Evolutionary conservation across 2,797 vertebrate genomes (phyloP).

Genomic region (Lindbergichthys nudifrons): DNA sequence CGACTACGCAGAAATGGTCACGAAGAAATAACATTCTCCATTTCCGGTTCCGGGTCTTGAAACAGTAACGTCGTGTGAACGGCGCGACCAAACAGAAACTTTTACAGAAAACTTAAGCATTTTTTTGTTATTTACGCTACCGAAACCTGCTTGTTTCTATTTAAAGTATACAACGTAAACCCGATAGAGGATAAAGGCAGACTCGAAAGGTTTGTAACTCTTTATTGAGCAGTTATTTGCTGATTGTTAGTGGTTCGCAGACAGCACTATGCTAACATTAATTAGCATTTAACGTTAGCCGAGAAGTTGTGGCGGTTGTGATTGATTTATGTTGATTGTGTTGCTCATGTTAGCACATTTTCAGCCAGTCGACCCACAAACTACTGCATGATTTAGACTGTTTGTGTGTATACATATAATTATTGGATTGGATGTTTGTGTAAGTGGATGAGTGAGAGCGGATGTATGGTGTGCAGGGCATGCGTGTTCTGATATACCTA

Average conservation of each 20-base stretch:
- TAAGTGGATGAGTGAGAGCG: neutral
- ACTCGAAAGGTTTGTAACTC: slow-evolving; percentile 45
- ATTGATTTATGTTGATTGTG: slow-evolving; percentile 22
- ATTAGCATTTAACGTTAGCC: slow-evolving; percentile 50
- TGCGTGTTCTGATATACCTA: no score
- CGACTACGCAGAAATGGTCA: neutral
- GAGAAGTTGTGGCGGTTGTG: slow-evolving; percentile 57
- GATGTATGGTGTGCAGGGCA: neutral
- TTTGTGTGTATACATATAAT: neutral
- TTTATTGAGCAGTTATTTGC: neutral
- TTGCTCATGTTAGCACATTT: slow-evolving; percentile 13
- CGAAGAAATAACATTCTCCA: slow-evolving; percentile 25
- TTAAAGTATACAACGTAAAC: no score
- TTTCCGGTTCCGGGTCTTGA: slow-evolving; percentile 78
- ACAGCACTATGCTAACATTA: slow-evolving; percentile 62
- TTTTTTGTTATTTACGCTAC: neutral
- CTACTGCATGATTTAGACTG: fast-evolving
- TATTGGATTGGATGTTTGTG: neutral
- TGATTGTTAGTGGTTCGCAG: slow-evolving; percentile 27
- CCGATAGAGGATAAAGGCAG: neutral
- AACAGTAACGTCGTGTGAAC: slow-evolving; percentile 76
- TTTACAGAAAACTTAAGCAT: slow-evolving; percentile 35
- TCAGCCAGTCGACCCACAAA: neutral
- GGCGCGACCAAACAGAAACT: slow-evolving; percentile 72
- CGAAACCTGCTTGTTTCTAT: neutral